These are phyloP conservation scores for Henicopernis longicauda DNA, from an alignment of 2,113 vertebrate species.

Conservation along the genomic window DNA sequence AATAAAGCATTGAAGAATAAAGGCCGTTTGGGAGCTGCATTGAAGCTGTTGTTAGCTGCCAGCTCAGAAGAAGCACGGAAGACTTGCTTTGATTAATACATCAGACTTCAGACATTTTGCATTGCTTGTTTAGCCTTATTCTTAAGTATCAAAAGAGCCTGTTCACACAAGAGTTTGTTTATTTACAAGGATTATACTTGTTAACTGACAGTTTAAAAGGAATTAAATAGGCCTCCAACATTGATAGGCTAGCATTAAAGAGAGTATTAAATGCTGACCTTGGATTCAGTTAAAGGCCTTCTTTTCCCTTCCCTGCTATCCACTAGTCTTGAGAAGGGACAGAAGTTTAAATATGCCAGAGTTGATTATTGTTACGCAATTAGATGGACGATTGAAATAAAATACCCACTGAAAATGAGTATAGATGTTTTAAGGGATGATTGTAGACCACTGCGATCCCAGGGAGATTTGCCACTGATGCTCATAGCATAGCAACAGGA, in stretches of 20 bases:
- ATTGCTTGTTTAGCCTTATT: neutral
- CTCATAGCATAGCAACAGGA: neutral
- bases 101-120: neutral
- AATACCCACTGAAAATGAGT: neutral
- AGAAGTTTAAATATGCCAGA: neutral
- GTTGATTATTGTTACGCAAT: neutral
- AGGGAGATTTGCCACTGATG: neutral
- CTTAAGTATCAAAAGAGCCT: neutral
- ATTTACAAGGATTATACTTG: slow-evolving; percentile 33
- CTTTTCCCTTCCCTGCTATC: neutral
- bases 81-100: neutral
- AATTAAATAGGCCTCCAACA: neutral
- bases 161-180: slow-evolving; percentile 20
- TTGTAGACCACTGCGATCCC: fast-evolving
- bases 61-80: neutral
- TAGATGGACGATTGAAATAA: neutral
- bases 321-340: neutral
- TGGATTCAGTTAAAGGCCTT: neutral
- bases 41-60: neutral
- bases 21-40: neutral
- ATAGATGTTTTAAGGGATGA: neutral
- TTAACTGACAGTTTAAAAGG: slow-evolving; percentile 25
- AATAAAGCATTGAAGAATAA: neutral
- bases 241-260: neutral
- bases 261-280: neutral